Base-by-base conservation (phyloP, 2,113 vertebrate species). In the Monopterus albus region DNA sequence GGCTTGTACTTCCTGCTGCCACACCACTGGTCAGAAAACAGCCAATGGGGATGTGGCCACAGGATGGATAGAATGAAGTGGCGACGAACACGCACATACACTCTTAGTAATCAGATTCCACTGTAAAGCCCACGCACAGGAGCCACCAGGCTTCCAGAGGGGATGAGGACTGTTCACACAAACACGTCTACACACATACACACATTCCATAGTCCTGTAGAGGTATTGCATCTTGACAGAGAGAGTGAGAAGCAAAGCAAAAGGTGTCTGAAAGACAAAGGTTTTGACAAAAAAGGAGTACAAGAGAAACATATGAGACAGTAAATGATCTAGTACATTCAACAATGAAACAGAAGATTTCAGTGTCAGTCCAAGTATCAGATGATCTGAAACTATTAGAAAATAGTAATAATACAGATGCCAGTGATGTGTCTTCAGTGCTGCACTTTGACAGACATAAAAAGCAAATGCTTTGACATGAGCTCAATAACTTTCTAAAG, bases 1-100 rank as follows among this genome's bases (percentile, higher is more conserved):
- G 84, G 84, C 74, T 64, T 72, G 76, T 51, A 71, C 64, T 81
- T 86, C 81, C 77, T 82, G 62, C 57, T 53, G 36, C 28, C 17
- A 4, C 0, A 0, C 38, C 31, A 86, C 86, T 84, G 86, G 86
- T 56, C 75, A 63, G 56, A 56, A 28, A 58, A n/a, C 53, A 69
- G 52, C 80, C 80, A 86, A 81, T 62, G 39, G 49, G 51, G 50
- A 58, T 6, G 12, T 8, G 14, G 23, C 42, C 20, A 20, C 52
- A 51, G 28, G 57, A 65, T 10, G n/a, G 53, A 62, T 42, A 36
- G 21, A 68, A 74, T 58, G 73, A 71, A 78, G 47, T 55, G 58
- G 65, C 8, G 57, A 56, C 51, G 53, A 73, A 70, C 28, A 63
- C 62, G 67, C 66, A 45, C 58, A 61, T 6, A n/a, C 63, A 7